Conservation (phyloP, 2,797 vertebrate genomes). For the Enteromius anoplus region DNA sequence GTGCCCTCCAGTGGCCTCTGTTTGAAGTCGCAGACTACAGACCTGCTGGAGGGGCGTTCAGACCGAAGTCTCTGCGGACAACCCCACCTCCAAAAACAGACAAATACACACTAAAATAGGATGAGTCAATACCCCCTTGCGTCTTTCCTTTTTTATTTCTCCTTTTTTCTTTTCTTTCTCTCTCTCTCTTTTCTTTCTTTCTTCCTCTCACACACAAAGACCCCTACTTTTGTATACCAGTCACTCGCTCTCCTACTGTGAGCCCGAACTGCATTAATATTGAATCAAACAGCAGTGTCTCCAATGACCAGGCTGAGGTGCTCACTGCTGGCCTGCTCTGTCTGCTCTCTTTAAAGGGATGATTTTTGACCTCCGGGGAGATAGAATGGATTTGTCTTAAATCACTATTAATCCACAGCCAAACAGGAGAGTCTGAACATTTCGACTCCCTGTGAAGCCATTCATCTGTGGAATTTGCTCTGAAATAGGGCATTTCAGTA, state of each 20-base stretch:
- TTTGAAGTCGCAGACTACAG: conserved; percentile 83
- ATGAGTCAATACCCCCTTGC: conserved; percentile 75
- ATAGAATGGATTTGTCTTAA: conserved; percentile 81
- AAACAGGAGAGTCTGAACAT: conserved; percentile 51
- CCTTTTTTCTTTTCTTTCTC: conserved; percentile 54
- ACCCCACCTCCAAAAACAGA: conserved; percentile 67
- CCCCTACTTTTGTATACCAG: conserved; percentile 77
- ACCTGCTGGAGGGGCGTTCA: conserved; percentile 81
- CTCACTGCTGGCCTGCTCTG: conserved; percentile 65
- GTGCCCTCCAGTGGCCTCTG: conserved; percentile 77
- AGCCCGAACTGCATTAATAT: conserved; percentile 85
- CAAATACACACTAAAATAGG: conserved; percentile 69
- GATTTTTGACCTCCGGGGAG: conserved; percentile 80
- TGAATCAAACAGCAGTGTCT: conserved; percentile 84
- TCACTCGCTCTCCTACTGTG: conserved; percentile 79
- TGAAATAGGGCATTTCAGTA: conserved; percentile 42
- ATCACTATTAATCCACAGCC: conserved; percentile 80
- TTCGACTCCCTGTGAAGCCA: conserved; percentile 31
- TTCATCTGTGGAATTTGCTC: conserved; percentile 50
- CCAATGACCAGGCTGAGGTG: conserved; percentile 75
- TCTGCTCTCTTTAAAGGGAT: conserved; percentile 81
- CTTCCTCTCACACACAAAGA: conserved; percentile 62
- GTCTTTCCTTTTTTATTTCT: conserved; percentile 53
- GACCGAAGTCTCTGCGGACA: conserved; percentile 77
- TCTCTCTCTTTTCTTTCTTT: conserved; percentile 50